phyloP scores from a whole-genome alignment of 2,888 invertebrate genomes.

The Heliconius ismenius region DNA sequence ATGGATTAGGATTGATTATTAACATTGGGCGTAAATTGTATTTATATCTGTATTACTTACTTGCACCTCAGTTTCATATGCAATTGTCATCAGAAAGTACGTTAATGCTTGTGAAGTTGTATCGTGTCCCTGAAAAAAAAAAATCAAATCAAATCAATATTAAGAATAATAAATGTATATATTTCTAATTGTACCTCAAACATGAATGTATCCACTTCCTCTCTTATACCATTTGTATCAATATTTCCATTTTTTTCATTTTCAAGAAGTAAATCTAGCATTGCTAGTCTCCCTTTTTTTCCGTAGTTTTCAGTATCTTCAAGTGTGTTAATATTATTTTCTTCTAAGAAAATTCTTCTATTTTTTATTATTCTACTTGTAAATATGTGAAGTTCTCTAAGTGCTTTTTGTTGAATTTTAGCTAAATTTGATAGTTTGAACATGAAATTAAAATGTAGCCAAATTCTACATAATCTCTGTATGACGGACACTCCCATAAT shows the following conservation, averaged over 20 bases:
- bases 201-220: slow-evolving; percentile 88
- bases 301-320: slow-evolving; percentile 48
- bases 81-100: slow-evolving; percentile 67
- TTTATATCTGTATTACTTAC: slow-evolving; percentile 44
- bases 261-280: slow-evolving; percentile 84
- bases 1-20: too few relatives aligned
- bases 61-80: slow-evolving; percentile 70
- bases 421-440: slow-evolving; percentile 33
- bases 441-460: slow-evolving; percentile 38
- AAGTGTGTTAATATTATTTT: slow-evolving; percentile 12
- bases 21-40: too few relatives aligned
- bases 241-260: slow-evolving; percentile 80
- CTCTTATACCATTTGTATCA: slow-evolving; percentile 83
- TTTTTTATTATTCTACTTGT: slow-evolving; percentile 42
- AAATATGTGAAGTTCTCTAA: slow-evolving; percentile 42
- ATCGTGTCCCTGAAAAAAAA: slow-evolving; percentile 70
- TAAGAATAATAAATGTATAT: not conserved
- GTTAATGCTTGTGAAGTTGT: slow-evolving; percentile 66
- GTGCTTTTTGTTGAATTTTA: slow-evolving; percentile 33
- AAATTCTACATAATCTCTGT: slow-evolving; percentile 39
- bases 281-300: slow-evolving; percentile 76
- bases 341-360: slow-evolving; percentile 43
- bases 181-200: slow-evolving; percentile 77
- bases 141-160: not conserved
- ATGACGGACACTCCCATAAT: slow-evolving; percentile 33